phyloP scores from a whole-genome alignment of 2,797 vertebrate species.

The Bradypodion pumilum region DNA sequence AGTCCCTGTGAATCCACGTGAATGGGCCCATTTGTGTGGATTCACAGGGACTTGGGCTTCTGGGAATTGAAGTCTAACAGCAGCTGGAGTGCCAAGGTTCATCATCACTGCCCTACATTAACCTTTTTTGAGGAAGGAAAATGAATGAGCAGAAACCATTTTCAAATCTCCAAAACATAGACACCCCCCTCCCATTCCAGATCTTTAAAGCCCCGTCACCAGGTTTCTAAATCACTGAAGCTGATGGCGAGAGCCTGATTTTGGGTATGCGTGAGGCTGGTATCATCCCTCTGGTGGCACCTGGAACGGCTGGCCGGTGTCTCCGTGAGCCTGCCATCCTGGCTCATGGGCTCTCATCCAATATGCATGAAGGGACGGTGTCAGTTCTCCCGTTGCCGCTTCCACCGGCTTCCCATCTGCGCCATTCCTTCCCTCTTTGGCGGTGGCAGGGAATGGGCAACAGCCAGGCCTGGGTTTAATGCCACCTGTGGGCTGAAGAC shows the following conservation, averaged over 20 bases:
- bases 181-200: too few relatives aligned
- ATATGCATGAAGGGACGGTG: slow-evolving; percentile 82
- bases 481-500: not conserved
- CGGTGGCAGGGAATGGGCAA: not conserved
- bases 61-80: too few relatives aligned
- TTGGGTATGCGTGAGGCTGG: too few relatives aligned
- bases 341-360: slow-evolving; percentile 87
- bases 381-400: slow-evolving; percentile 75
- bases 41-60: too few relatives aligned
- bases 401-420: slow-evolving; percentile 26
- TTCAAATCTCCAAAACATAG: too few relatives aligned
- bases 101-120: too few relatives aligned
- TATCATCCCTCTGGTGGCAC: not conserved
- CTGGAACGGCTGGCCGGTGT: not conserved
- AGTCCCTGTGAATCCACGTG: too few relatives aligned
- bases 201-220: not conserved
- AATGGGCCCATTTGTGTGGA: too few relatives aligned
- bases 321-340: slow-evolving; percentile 44
- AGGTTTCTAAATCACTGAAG: not conserved
- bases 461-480: not conserved
- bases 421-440: not conserved
- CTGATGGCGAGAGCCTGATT: not conserved
- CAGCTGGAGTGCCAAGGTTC: too few relatives aligned
- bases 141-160: too few relatives aligned
- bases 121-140: too few relatives aligned